Base-by-base conservation (phyloP, 2,888 invertebrate species). In the Tetragonisca angustula region DNA sequence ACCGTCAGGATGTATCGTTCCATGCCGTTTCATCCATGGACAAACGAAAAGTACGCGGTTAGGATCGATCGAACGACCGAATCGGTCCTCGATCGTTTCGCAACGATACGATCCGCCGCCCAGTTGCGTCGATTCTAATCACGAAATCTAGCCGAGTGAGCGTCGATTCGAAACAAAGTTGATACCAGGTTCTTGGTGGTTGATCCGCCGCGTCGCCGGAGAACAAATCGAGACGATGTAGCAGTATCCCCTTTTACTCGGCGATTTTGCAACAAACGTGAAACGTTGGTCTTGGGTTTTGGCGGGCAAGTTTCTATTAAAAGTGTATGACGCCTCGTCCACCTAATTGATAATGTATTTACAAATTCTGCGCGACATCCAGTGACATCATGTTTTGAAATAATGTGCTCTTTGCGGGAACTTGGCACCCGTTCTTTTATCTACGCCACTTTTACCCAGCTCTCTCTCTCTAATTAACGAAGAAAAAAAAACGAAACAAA, bases 301-400 rank as follows among this genome's bases (percentile, higher is more conserved):
- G 79, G 72, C 78, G 52, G 32, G 70, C 78, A 64, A n/a, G 62
- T 56, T 77, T 86, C 85, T 86, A 86, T 86, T 86, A 86, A 86
- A 86, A 86, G 85, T 86, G 64, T 76, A 85, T 85, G 76, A 87
- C 76, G 87, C 80, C 76, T 81, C 75, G 78, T 83, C 80, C 74
- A 72, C 74, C 79, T 83, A 85, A 88, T 88, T 87, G 87, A 88
- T 85, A 87, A 87, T 80, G 82, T 85, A 85, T 85, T 83, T 82
- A 78, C 75, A 87, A 79, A 79, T 67, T 62, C 76, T 61, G 69
- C 61, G 69, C 75, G 65, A 76, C 56, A 56, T 70, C 71, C 79
- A 85, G 69, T 90, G 90, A 90, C 90, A 90, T 90, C 90, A 90
- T 69, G 84, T 76, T 87, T 88, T 81, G 86, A 89, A 90, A 90